These are phyloP conservation scores for Plectropomus leopardus DNA, from an alignment of 2,113 vertebrate genomes.

Conservation along the genomic window DNA sequence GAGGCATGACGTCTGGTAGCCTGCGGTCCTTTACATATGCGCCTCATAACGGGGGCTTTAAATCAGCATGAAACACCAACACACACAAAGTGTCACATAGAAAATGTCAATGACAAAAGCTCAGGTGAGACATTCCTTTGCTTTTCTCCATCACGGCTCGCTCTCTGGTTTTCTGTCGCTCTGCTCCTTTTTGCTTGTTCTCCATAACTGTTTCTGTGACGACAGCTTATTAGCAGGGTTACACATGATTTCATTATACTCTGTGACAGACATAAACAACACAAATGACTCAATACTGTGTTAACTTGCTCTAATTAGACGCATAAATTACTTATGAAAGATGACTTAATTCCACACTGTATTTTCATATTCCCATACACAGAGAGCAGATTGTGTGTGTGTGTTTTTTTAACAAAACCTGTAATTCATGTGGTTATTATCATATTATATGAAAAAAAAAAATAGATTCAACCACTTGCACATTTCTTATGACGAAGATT, in stretches of 20 bases:
- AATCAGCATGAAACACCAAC: constrained; percentile 60
- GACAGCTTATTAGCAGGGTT: constrained; percentile 58
- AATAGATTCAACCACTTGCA: not conserved
- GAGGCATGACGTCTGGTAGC: constrained; percentile 61
- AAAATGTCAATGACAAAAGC: constrained; percentile 51
- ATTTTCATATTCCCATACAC: constrained; percentile 18
- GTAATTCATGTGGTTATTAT: not conserved
- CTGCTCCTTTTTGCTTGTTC: not conserved
- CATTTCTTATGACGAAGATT: not conserved
- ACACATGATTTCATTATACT: constrained; percentile 54
- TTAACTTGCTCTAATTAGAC: constrained; percentile 49
- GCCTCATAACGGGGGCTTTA: constrained; percentile 46
- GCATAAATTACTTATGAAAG: constrained; percentile 27
- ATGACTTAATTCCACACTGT: constrained; percentile 20
- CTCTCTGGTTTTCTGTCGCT: not conserved
- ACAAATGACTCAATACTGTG: constrained; percentile 52
- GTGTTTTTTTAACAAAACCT: not conserved
- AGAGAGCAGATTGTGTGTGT: not conserved
- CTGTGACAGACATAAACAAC: constrained; percentile 46
- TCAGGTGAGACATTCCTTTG: constrained; percentile 39
- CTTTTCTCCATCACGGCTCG: constrained; percentile 13
- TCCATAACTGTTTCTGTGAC: constrained; percentile 2
- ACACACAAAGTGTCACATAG: constrained; percentile 21
- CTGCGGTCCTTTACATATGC: constrained; percentile 65
- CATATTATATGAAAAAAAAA: not conserved